Conservation (phyloP, 2,113 vertebrate genomes). For the Pelecanus crispus region DNA sequence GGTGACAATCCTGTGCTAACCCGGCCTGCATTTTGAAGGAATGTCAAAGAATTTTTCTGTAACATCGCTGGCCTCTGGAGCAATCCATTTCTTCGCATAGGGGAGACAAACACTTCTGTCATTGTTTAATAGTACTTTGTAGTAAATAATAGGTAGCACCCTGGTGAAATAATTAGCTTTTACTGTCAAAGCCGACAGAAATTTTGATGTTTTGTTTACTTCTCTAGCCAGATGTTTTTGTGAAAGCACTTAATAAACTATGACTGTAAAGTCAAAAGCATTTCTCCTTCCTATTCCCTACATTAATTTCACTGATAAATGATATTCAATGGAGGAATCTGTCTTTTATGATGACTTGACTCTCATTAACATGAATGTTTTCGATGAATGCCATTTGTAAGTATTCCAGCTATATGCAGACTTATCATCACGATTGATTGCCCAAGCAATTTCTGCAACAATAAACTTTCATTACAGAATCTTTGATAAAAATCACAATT, state of each 20-base stretch:
- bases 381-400: not conserved
- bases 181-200: not conserved
- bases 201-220: not conserved
- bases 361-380: not conserved
- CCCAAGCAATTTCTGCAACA: not conserved
- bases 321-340: not conserved
- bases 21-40: not conserved
- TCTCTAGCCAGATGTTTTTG: not conserved
- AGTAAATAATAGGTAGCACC: not conserved
- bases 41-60: not conserved
- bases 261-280: not conserved
- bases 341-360: not conserved
- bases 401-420: not conserved
- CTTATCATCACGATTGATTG: not conserved
- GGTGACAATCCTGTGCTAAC: constrained; percentile 10
- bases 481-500: constrained; percentile 17
- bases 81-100: not conserved
- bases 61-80: not conserved
- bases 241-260: not conserved
- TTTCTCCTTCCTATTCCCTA: not conserved
- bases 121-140: not conserved
- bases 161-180: not conserved
- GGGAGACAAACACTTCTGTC: not conserved
- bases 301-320: not conserved
- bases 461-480: not conserved